A percentile compares a stretch with the other conserved stretches of the same genome.
phyloP scores from a whole-genome alignment of 2,113 vertebrate species.

The Oncorhynchus nerka region DNA sequence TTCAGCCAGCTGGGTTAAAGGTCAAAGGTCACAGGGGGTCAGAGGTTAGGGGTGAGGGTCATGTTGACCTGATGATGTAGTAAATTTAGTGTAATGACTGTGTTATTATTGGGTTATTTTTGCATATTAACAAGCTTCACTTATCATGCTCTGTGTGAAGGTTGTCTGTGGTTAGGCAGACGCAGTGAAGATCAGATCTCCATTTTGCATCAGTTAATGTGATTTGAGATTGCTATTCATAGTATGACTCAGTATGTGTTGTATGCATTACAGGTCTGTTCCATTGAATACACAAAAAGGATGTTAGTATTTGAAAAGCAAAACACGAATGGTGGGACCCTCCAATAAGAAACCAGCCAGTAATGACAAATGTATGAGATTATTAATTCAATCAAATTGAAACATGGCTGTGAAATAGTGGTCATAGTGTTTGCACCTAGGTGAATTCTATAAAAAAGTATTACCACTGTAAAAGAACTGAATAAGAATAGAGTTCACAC shows the following conservation, averaged over 20 bases:
- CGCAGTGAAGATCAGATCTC: too few relatives aligned
- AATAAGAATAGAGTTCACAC: neutral
- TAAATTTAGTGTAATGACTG: neutral
- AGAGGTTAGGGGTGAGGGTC: neutral
- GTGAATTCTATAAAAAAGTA: too few relatives aligned
- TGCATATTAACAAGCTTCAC: neutral
- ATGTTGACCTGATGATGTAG: neutral
- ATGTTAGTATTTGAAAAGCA: neutral
- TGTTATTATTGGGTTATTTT: too few relatives aligned
- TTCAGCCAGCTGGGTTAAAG: conserved; percentile 88
- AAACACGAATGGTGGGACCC: conserved; percentile 32
- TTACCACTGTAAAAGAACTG: too few relatives aligned
- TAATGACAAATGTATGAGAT: neutral
- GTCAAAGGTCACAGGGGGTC: neutral
- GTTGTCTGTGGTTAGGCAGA: neutral
- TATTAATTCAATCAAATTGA: neutral
- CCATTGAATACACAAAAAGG: neutral
- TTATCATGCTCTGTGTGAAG: neutral
- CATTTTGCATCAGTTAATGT: too few relatives aligned
- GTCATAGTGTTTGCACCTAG: too few relatives aligned
- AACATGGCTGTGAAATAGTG: too few relatives aligned
- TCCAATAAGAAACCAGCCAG: conserved; percentile 48
- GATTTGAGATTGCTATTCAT: conserved; percentile 6
- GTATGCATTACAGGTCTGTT: neutral
- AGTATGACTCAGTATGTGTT: neutral